Evolutionary conservation across 2,797 vertebrate genomes (phyloP).

Genomic region (Phyllotis vaccarum): DNA sequence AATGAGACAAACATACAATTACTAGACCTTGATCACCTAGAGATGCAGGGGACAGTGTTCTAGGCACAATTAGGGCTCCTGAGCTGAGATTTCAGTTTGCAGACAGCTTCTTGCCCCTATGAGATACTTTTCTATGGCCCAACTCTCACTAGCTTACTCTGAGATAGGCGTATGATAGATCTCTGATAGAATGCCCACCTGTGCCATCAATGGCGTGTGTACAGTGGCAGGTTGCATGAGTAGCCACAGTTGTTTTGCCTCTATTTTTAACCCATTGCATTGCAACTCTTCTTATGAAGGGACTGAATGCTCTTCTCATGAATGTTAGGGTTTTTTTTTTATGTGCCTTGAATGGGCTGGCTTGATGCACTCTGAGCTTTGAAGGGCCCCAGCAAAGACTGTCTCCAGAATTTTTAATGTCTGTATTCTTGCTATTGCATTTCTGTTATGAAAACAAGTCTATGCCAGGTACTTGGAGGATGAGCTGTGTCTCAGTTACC

Average conservation of each 20-base stretch:
- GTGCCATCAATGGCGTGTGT: background rate
- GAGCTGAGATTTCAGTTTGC: background rate
- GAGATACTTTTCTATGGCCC: background rate
- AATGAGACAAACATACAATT: background rate
- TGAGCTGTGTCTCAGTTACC: background rate
- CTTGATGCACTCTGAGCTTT: background rate
- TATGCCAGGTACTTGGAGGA: background rate
- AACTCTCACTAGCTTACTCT: background rate
- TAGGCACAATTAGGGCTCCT: background rate
- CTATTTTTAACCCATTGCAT: background rate
- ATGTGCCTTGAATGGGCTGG: background rate
- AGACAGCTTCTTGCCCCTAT: fast-evolving
- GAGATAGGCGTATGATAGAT: background rate
- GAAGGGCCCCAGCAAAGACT: background rate
- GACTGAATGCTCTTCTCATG: background rate
- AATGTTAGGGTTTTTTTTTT: background rate
- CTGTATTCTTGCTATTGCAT: background rate
- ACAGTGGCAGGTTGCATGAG: background rate
- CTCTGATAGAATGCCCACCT: background rate
- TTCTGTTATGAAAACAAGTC: background rate
- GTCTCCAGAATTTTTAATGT: background rate
- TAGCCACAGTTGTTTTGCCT: background rate
- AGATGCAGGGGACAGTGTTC: background rate
- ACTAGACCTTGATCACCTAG: background rate
- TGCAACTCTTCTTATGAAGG: background rate